These are phyloP conservation scores for Orchestes rusci DNA, from an alignment of 2,888 invertebrate species.

Conservation along the genomic window DNA sequence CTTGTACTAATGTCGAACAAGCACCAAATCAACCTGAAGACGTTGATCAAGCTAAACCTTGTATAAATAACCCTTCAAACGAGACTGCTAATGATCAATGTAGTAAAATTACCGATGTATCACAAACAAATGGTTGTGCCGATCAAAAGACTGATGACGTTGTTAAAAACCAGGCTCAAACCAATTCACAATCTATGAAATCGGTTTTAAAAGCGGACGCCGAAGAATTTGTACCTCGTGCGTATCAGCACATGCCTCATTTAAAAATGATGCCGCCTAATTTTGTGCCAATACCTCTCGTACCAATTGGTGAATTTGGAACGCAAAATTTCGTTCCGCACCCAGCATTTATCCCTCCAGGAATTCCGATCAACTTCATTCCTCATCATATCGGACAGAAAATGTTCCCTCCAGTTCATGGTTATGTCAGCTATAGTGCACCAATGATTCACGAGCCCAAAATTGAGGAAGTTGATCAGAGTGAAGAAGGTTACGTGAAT, in stretches of 20 bases:
- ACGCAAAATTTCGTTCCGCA: conserved; percentile 28
- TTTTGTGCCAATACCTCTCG: conserved; percentile 38
- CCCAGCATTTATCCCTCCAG: conserved; percentile 36
- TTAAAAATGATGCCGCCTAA: conserved; percentile 37
- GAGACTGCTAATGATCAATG: conserved; percentile 10
- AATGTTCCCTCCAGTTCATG: conserved; percentile 21
- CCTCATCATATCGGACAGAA: conserved; percentile 31
- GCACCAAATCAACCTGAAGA: conserved; percentile 4
- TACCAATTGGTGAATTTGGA: conserved; percentile 32
- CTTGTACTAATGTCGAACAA: background rate
- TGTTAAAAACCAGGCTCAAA: conserved; percentile 12
- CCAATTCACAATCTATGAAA: background rate
- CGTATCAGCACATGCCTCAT: conserved; percentile 35
- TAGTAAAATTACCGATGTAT: conserved; percentile 7
- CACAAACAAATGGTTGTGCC: conserved; percentile 11
- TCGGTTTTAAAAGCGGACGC: conserved; percentile 41
- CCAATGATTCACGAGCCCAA: conserved; percentile 18
- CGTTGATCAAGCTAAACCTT: background rate
- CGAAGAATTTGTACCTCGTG: conserved; percentile 43
- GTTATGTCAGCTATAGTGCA: conserved; percentile 30
- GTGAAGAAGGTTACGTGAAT: conserved; percentile 8
- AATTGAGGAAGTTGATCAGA: conserved; percentile 18
- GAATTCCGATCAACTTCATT: conserved; percentile 38
- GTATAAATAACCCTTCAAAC: conserved; percentile 6
- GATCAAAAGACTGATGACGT: conserved; percentile 22